phyloP scores from a whole-genome alignment of 2,113 vertebrate genomes.

The Stictonetta naevosa region DNA sequence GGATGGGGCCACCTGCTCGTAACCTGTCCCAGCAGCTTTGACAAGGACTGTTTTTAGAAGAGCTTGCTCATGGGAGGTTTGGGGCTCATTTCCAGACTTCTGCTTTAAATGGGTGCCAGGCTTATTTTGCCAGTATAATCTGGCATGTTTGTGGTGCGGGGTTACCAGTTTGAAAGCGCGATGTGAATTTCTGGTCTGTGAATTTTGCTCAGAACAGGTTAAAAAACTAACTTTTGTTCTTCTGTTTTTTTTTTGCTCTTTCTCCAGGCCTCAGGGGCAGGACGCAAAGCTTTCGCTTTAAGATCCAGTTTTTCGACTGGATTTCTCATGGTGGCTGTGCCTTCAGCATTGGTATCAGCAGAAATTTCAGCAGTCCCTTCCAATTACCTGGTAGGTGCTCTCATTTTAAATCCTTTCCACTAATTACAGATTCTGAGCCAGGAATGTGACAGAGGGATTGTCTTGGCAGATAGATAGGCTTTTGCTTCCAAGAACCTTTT shows the following conservation, averaged over 20 bases:
- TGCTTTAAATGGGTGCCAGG: not conserved
- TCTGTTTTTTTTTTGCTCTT: not conserved
- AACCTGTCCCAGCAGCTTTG: not conserved
- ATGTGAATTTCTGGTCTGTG: not conserved
- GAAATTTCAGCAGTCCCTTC: not conserved
- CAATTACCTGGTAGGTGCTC: not conserved
- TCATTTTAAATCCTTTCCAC: not conserved
- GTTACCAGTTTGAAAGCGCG: not conserved
- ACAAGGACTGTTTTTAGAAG: not conserved
- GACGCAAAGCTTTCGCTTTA: not conserved
- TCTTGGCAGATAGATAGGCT: not conserved
- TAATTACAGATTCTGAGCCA: not conserved
- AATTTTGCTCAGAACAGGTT: not conserved
- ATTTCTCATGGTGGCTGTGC: accelerated
- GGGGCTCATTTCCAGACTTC: not conserved
- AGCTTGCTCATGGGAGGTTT: not conserved
- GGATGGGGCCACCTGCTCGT: not conserved
- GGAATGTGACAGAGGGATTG: not conserved
- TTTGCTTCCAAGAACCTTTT: not conserved
- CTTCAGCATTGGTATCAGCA: not conserved
- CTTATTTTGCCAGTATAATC: not conserved
- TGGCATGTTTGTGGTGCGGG: not conserved
- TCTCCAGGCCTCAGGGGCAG: not conserved
- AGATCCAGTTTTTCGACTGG: not conserved
- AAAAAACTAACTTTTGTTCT: not conserved